These are phyloP conservation scores for Acrocephalus arundinaceus DNA, from an alignment of 2,113 vertebrate species.

Conservation along the genomic window DNA sequence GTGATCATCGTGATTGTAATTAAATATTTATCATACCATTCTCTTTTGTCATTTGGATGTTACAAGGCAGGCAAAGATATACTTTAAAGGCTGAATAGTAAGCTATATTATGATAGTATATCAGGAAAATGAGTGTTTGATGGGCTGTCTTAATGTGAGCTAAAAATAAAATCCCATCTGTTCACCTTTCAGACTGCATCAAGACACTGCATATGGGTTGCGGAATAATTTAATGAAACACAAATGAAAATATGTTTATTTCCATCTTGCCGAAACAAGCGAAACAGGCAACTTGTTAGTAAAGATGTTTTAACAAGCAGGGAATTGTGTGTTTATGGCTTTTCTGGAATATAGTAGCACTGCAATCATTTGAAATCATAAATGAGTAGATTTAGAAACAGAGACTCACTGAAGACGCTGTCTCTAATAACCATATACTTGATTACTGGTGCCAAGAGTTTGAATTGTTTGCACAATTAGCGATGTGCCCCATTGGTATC, in stretches of 20 bases:
- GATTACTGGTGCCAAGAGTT: not conserved
- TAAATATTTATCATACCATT: conserved; percentile 63
- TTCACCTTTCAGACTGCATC: conserved; percentile 75
- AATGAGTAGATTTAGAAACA: not conserved
- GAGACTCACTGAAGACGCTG: not conserved
- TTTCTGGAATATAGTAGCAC: not conserved
- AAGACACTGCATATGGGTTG: conserved; percentile 49
- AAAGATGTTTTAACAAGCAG: conserved; percentile 50
- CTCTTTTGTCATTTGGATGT: conserved; percentile 60
- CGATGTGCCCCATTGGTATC: not conserved
- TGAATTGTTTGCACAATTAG: not conserved
- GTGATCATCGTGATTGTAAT: conserved; percentile 34
- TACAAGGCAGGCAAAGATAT: conserved; percentile 46
- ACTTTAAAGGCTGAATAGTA: conserved; percentile 63
- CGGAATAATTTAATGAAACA: conserved; percentile 65
- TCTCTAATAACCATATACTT: not conserved
- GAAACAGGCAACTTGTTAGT: conserved; percentile 51
- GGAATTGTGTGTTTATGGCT: not conserved
- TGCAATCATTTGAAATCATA: not conserved
- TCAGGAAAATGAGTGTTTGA: conserved; percentile 74
- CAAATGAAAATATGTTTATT: conserved; percentile 69
- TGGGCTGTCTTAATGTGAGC: conserved; percentile 70
- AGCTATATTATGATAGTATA: conserved; percentile 69
- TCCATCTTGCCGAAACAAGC: conserved; percentile 36
- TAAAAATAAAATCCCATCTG: conserved; percentile 83